These are phyloP conservation scores for Fulica atra DNA, from an alignment of 2,113 vertebrate species.

Conservation along the genomic window DNA sequence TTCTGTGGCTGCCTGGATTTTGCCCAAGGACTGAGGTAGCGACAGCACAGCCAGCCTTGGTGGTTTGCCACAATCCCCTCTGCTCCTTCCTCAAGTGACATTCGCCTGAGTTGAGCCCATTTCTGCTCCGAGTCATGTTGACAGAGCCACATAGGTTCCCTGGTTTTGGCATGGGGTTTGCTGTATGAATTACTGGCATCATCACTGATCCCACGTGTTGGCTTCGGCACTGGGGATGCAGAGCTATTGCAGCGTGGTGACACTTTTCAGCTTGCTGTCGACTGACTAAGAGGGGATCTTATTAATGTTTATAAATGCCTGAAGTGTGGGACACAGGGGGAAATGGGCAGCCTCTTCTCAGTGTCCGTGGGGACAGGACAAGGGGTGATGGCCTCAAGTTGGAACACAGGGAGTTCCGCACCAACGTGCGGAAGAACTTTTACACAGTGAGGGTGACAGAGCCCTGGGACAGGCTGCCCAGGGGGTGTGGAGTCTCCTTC, in stretches of 20 bases:
- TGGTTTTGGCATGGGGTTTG: background rate
- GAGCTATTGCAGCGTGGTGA: fast-evolving
- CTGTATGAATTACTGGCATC: background rate
- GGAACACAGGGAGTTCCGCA: too few species aligned
- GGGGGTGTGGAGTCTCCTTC: too few species aligned
- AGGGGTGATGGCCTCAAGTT: too few species aligned
- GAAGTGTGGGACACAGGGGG: too few species aligned
- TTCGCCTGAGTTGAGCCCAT: background rate
- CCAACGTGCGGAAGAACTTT: too few species aligned
- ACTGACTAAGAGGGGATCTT: too few species aligned
- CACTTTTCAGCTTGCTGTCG: background rate
- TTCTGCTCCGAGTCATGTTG: background rate
- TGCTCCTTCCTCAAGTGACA: background rate
- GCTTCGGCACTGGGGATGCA: background rate
- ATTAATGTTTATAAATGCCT: too few species aligned
- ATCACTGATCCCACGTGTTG: background rate
- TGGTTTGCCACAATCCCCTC: background rate
- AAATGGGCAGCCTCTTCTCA: too few species aligned
- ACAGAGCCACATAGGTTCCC: background rate
- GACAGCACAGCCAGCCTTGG: background rate
- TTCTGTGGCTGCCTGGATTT: background rate
- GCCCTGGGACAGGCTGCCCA: too few species aligned
- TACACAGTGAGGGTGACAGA: too few species aligned
- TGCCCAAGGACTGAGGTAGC: background rate
- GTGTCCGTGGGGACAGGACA: too few species aligned